A percentile compares a stretch with the other conserved stretches of the same genome.
These are phyloP conservation scores for Napeogenes inachia DNA, from an alignment of 2,888 invertebrate genomes.

Conservation along the genomic window DNA sequence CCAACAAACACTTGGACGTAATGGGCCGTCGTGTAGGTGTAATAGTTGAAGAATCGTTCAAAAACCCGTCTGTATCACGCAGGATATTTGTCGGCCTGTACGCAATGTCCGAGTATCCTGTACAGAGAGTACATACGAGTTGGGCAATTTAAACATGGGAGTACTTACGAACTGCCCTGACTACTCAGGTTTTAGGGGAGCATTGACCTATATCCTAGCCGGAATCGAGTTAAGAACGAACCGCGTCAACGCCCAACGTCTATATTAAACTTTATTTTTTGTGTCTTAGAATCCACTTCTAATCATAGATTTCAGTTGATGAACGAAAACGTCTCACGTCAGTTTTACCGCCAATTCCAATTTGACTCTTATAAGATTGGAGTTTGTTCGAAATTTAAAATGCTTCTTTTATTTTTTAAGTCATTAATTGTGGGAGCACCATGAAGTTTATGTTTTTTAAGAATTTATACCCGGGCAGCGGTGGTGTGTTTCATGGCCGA, in stretches of 20 bases:
- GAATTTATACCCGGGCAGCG: slow-evolving; percentile 66
- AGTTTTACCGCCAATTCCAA: slow-evolving; percentile 53
- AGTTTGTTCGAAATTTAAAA: slow-evolving; percentile 43
- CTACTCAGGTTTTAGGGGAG: slow-evolving; percentile 75
- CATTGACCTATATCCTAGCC: slow-evolving; percentile 77
- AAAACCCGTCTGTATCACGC: slow-evolving; percentile 46
- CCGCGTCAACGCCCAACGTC: slow-evolving; percentile 45
- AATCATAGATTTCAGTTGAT: slow-evolving; percentile 57
- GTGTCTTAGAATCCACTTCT: slow-evolving; percentile 68
- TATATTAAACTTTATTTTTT: slow-evolving; percentile 70
- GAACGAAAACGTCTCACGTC: slow-evolving; percentile 54
- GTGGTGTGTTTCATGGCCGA: slow-evolving; percentile 47
- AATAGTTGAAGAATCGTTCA: slow-evolving; percentile 41
- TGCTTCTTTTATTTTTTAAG: slow-evolving; percentile 29
- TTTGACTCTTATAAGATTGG: slow-evolving; percentile 57
- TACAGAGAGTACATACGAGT: slow-evolving; percentile 70
- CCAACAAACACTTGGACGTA: slow-evolving; percentile 16
- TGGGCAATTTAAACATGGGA: slow-evolving; percentile 75
- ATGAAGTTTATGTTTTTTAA: slow-evolving; percentile 74
- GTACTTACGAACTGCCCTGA: slow-evolving; percentile 73
- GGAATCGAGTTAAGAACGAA: slow-evolving; percentile 55
- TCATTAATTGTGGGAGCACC: slow-evolving; percentile 38
- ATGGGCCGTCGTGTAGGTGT: slow-evolving; percentile 30
- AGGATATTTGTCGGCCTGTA: slow-evolving; percentile 53
- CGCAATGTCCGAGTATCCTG: slow-evolving; percentile 60